These are phyloP conservation scores for Acleris sparsana DNA, from an alignment of 2,888 invertebrate genomes.

Conservation along the genomic window DNA sequence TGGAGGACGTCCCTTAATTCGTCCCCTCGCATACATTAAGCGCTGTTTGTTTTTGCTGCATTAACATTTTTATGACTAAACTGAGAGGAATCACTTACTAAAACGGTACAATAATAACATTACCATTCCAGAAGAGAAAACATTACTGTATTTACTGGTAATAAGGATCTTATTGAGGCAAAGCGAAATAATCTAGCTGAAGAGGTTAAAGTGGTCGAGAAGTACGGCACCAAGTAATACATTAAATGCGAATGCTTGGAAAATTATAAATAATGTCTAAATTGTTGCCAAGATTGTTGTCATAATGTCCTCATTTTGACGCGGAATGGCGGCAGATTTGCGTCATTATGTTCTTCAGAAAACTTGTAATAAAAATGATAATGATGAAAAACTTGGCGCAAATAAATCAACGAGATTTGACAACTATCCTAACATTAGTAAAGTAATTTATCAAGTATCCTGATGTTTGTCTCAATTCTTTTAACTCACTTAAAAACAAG, in stretches of 20 bases:
- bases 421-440: no score
- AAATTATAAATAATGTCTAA: conserved; percentile 40
- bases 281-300: conserved; percentile 36
- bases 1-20: conserved; percentile 59
- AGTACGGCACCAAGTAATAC: conserved; percentile 37
- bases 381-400: conserved; percentile 6
- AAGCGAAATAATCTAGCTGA: not conserved
- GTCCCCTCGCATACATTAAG: conserved; percentile 77
- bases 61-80: conserved; percentile 83
- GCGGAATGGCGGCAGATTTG: conserved; percentile 17
- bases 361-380: conserved; percentile 33
- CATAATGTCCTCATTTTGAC: conserved; percentile 35
- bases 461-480: no score
- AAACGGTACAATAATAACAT: conserved; percentile 52
- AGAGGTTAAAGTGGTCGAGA: conserved; percentile 30
- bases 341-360: conserved; percentile 20
- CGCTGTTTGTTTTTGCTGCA: conserved; percentile 79
- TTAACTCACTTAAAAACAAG: no score
- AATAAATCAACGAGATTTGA: no score
- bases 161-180: conserved; percentile 36
- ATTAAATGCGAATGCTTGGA: conserved; percentile 41
- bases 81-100: conserved; percentile 77
- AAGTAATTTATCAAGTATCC: no score
- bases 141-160: conserved; percentile 21
- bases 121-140: conserved; percentile 19